Base-by-base conservation (phyloP, 2,888 invertebrate genomes). In the Thymelicus lineola region DNA sequence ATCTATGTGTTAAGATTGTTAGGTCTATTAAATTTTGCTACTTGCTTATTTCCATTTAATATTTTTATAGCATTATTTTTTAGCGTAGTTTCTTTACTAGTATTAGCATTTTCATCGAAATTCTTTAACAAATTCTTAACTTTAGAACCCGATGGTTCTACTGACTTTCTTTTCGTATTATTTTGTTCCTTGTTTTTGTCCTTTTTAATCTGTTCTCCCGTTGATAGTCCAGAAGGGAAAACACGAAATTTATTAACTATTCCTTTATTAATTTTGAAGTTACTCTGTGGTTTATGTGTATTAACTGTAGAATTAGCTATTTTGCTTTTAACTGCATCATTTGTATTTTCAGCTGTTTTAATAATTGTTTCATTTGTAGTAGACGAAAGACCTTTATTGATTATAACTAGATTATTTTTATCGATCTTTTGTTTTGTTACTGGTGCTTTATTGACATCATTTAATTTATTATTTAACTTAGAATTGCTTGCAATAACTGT, bases 31-130 rank as follows among this genome's bases (percentile, higher is more conserved):
- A 38, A 10, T 6, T 38, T 38, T 58, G 38, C 15, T 38, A 38
- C 17, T 0, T 9, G 12, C 10, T 66, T 15, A 35, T 15, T 15
- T 3, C 9, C 48, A 15, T 67, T 60, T 7, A 53, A 45, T 45
- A 46, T n/a, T 55, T 57, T 62, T 7, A 15, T 15, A n/a, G 14
- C 38, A 10, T 14, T 48, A 10, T 60, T 66, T 28, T 7, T 46
- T 10, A 28, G 7, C n/a, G n/a, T n/a, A 17, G 1, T 17, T 7
- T 46, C 7, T 55, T 55, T 55, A 55, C 35, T 55, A 7, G 36
- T 15, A 59, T 48, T 55, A 28, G 7, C 9, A 10, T n/a, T 90
- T 71, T 66, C 71, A 55, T 65, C 72, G 14, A 74, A 75, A 68
- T 72, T 73, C 38, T 50, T 61, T 36, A 58, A 66, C 10, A 75